These are phyloP conservation scores for Bimastos eiseni DNA, from an alignment of 2,888 invertebrate species.

Conservation along the genomic window DNA sequence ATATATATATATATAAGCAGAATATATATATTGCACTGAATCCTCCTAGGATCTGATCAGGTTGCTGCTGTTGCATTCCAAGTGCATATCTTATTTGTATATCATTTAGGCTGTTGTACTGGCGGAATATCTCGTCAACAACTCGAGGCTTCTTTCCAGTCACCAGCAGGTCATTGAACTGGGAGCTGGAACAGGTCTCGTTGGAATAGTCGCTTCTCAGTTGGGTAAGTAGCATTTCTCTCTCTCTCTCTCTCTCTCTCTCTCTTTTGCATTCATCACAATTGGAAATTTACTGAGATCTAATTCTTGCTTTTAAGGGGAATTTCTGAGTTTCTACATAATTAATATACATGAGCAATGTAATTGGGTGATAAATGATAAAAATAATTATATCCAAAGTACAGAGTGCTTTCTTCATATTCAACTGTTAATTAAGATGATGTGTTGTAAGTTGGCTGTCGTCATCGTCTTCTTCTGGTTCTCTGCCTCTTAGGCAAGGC, in stretches of 20 bases:
- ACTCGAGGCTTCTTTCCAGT: constrained; percentile 46
- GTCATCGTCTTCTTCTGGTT: too few relatives aligned
- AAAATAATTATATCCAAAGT: background rate
- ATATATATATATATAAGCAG: too few relatives aligned
- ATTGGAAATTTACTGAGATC: background rate
- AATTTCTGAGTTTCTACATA: background rate
- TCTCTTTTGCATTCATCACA: background rate
- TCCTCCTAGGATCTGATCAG: too few relatives aligned
- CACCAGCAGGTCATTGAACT: constrained; percentile 56
- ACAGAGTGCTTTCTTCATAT: background rate
- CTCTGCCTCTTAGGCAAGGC: too few relatives aligned
- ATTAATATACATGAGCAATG: background rate
- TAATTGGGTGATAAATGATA: background rate
- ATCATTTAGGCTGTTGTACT: constrained; percentile 56
- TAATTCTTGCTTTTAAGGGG: background rate
- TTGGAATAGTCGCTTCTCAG: constrained; percentile 55
- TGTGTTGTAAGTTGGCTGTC: too few relatives aligned
- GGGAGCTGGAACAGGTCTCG: constrained; percentile 60
- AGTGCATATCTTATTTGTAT: background rate
- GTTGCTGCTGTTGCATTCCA: too few relatives aligned
- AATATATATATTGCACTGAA: too few relatives aligned
- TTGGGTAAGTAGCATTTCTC: constrained; percentile 51
- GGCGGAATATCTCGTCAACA: constrained; percentile 51
- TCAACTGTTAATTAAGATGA: background rate
- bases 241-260: too few relatives aligned